Percentiles rank a stretch among this genome's conserved stretches.
Evolutionary conservation across 2,113 vertebrate genomes (phyloP).

Genomic region (Corythaixoides concolor): DNA sequence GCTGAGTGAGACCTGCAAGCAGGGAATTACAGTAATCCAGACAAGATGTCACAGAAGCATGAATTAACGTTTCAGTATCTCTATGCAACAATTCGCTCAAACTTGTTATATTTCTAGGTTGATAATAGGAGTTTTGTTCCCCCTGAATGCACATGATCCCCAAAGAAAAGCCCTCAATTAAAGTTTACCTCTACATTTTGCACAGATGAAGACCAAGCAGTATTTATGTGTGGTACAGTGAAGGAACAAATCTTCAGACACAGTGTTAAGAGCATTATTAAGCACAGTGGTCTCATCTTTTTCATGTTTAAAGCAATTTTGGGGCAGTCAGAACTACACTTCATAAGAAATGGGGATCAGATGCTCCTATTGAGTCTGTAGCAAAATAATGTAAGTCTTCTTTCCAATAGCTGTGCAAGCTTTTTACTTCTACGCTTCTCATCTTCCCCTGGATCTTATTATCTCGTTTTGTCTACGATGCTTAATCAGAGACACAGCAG

Average conservation of each 20-base stretch:
- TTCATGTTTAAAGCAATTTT: conserved; percentile 63
- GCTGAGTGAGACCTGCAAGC: conserved; percentile 39
- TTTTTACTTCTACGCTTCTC: conserved; percentile 59
- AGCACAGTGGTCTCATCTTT: conserved; percentile 61
- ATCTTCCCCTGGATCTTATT: conserved; percentile 64
- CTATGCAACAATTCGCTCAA: conserved; percentile 30
- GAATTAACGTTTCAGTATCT: conserved; percentile 64
- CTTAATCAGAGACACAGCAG: conserved; percentile 46
- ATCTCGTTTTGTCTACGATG: conserved; percentile 64
- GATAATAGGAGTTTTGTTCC: conserved; percentile 60
- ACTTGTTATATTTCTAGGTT: conserved; percentile 61
- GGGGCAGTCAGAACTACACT: conserved; percentile 57
- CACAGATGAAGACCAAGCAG: conserved; percentile 43
- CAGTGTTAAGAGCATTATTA: conserved; percentile 33
- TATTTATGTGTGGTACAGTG: conserved; percentile 19
- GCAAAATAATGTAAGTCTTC: conserved; percentile 56
- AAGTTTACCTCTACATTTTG: conserved; percentile 41
- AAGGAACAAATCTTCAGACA: conserved; percentile 51
- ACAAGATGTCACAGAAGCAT: conserved; percentile 53
- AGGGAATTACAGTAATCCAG: conserved; percentile 68
- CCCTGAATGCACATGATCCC: conserved; percentile 49
- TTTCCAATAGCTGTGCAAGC: conserved; percentile 61
- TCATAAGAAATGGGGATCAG: conserved; percentile 37
- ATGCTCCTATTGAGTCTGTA: conserved; percentile 46
- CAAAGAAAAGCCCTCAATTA: conserved; percentile 70